Evolutionary conservation across 2,888 invertebrate species (phyloP).

Genomic region (Aphidius colemani): DNA sequence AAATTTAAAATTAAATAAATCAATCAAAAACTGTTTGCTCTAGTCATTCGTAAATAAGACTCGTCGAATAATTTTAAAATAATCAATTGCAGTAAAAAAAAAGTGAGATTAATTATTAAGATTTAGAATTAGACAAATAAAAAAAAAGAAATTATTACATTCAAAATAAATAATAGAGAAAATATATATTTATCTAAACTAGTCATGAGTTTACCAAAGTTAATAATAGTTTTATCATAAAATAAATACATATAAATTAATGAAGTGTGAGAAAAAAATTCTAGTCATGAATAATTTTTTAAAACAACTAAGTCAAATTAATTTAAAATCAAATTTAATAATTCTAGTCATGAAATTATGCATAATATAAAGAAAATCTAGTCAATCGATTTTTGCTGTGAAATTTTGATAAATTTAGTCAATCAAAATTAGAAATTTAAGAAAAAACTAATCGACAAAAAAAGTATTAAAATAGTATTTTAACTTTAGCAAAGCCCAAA

Average conservation of each 20-base stretch:
- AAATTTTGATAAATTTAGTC: too few species aligned
- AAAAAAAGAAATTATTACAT: too few species aligned
- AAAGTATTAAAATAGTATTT: neutral
- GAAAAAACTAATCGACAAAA: neutral
- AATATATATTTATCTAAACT: neutral
- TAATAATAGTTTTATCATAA: too few species aligned
- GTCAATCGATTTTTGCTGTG: neutral
- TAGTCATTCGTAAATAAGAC: too few species aligned
- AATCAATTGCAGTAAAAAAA: too few species aligned
- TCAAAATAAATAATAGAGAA: too few species aligned
- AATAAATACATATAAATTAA: too few species aligned
- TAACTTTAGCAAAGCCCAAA: neutral
- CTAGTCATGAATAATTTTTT: constrained; percentile 4
- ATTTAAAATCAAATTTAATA: constrained; percentile 5
- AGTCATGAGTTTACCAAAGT: neutral
- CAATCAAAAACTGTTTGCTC: too few species aligned
- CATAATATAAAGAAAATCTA: neutral
- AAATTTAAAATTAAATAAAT: too few species aligned
- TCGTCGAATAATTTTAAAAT: too few species aligned
- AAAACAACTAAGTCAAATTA: constrained; percentile 10
- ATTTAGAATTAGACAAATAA: too few species aligned
- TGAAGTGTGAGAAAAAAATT: neutral
- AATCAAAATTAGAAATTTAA: neutral
- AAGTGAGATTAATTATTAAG: too few species aligned
- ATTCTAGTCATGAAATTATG: neutral